Percentiles rank a stretch among this genome's conserved stretches.
Evolutionary conservation across 2,888 invertebrate species (phyloP).

Genomic region (Branchipolynoe longqiensis): DNA sequence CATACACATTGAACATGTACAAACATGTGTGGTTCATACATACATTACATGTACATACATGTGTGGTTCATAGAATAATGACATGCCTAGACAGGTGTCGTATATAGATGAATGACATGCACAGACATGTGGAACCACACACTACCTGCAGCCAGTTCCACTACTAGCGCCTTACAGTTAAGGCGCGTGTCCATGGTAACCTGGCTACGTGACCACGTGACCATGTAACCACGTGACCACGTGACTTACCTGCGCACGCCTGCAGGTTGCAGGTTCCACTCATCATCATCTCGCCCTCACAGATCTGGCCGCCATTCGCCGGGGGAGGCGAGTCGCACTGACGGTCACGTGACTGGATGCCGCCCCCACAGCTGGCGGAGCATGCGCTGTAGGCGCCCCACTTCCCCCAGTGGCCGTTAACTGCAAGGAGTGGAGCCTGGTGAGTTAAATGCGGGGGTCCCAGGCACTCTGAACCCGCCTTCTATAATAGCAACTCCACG

Average conservation of each 20-base stretch:
- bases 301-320: background rate
- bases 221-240: no score
- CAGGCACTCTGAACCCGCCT: background rate
- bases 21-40: background rate
- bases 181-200: no score
- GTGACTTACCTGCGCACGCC: background rate
- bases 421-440: background rate
- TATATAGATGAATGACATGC: background rate
- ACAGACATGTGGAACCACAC: background rate
- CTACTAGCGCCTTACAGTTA: no score
- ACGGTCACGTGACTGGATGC: conserved; percentile 10
- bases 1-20: no score
- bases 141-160: background rate
- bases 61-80: background rate
- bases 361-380: conserved; percentile 45
- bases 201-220: no score
- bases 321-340: conserved; percentile 37
- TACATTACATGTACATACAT: background rate
- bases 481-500: background rate
- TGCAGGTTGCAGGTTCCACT: background rate
- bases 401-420: conserved; percentile 39
- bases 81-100: background rate
- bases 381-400: conserved; percentile 27
- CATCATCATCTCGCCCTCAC: background rate
- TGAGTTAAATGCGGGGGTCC: background rate